A percentile compares a stretch with the other conserved stretches of the same genome.
Evolutionary conservation across 2,113 vertebrate genomes (phyloP).

Genomic region (Psilopsiagon aymara): DNA sequence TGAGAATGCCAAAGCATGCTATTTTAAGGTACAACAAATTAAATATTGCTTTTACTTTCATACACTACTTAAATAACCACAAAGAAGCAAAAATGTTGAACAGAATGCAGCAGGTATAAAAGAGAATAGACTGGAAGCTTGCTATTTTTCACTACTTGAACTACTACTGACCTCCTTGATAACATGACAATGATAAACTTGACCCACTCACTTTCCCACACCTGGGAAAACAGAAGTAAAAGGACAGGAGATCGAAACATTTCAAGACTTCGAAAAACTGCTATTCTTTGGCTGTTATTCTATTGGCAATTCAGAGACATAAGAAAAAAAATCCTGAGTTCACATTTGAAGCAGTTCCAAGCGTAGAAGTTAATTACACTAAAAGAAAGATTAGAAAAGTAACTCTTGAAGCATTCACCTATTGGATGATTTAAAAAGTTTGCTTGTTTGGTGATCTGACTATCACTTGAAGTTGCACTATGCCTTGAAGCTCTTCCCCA

Average conservation of each 20-base stretch:
- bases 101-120: background rate
- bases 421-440: background rate
- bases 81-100: background rate
- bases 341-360: background rate
- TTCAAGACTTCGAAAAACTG: accelerated
- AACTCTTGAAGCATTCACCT: background rate
- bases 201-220: background rate
- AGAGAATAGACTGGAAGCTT: background rate
- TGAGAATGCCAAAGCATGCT: accelerated
- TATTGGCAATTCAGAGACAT: background rate
- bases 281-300: background rate
- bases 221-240: background rate
- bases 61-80: background rate
- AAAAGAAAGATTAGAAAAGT: background rate
- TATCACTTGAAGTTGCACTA: background rate
- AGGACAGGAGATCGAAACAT: background rate
- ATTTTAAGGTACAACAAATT: background rate
- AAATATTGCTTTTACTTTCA: background rate
- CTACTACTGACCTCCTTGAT: background rate
- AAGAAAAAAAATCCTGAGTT: background rate
- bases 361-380: background rate
- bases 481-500: background rate
- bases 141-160: background rate
- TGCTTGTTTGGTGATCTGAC: background rate
- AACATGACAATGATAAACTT: background rate